Percentiles rank a stretch among this genome's conserved stretches.
These are phyloP conservation scores for Drosophila sturtevanti DNA, from an alignment of 1,140 invertebrate genomes.

Conservation along the genomic window DNA sequence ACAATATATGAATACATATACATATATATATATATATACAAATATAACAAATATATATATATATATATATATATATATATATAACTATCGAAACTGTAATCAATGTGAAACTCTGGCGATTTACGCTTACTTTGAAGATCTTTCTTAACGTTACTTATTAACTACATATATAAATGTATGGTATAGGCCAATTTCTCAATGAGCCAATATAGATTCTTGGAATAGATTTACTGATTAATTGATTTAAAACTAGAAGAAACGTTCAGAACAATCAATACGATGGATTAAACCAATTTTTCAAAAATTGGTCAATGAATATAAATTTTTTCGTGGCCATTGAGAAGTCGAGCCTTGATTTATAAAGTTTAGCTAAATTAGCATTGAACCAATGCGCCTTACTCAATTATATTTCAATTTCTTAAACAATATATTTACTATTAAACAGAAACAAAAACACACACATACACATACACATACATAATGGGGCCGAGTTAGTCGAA, in stretches of 20 bases:
- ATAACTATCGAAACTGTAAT: conserved; percentile 45
- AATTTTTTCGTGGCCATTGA: neutral
- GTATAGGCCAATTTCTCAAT: neutral
- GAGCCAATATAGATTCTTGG: neutral
- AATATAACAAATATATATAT: neutral
- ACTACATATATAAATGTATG: neutral
- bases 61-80: conserved; percentile 20
- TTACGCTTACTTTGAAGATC: conserved; percentile 30
- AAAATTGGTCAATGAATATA: no score
- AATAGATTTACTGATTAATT: conserved; percentile 4
- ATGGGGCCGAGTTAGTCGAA: conserved; percentile 53
- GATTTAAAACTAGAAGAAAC: conserved; percentile 1
- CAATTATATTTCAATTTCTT: conserved; percentile 10
- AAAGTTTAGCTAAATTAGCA: conserved; percentile 6
- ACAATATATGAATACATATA: conserved; percentile 47
- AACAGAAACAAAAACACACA: conserved; percentile 6
- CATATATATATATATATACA: neutral
- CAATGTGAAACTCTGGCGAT: conserved; percentile 20
- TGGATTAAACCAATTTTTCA: no score
- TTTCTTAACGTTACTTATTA: conserved; percentile 38
- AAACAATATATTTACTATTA: conserved; percentile 12
- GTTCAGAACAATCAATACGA: neutral
- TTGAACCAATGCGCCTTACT: conserved; percentile 12
- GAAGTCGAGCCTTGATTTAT: neutral
- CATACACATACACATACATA: conserved; percentile 26